Base-by-base conservation (phyloP, 2,797 vertebrate genomes). In the Centropyge bicolor region DNA sequence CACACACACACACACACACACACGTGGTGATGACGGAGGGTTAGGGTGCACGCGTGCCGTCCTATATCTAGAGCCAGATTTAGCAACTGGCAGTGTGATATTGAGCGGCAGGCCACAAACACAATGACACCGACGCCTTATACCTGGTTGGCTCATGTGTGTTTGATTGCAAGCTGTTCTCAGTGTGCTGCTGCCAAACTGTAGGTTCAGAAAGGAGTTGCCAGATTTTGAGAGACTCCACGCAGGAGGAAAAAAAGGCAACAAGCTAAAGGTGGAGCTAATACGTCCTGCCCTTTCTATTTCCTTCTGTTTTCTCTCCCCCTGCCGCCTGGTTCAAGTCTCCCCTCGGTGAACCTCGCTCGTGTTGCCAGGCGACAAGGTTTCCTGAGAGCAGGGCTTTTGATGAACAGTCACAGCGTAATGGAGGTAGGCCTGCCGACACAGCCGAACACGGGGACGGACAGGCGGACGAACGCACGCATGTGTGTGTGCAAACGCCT, bases 321-420 rank as follows among this genome's bases (percentile, higher is more conserved):
- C 76, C 80, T n/a, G 84, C 12, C n/a, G 43, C 45, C 84, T 64
- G 78, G 80, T 84, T 88, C 76, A 87, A 82, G 83, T 88, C 85
- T 88, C 84, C 90, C 86, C 78, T 82, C 5, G 77, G 86, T 91
- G 87, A 93, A 92, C 81, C 74, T 80, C 68, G 20, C 82, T 83
- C 61, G 81, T 82, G 94, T 95, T 95, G 95, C 95, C 94, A 93
- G 90, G 95, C 93, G 93, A 96, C 94, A 90, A 88, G 89, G 91
- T 94, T 94, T 93, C 93, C 93, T 87, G 89, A 86, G 91, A 95
- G 94, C 91, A 77, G 66, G 66, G 87, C 91, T 94, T n/a, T 94
- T 94, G 91, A 94, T 94, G 92, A 93, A 92, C 89, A 90, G 91
- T 90, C 91, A 80, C 78, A 78, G 86, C 81, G 88, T 89, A 88